These are phyloP conservation scores for Phataginus tricuspis DNA, from an alignment of 2,797 vertebrate genomes.

Conservation along the genomic window DNA sequence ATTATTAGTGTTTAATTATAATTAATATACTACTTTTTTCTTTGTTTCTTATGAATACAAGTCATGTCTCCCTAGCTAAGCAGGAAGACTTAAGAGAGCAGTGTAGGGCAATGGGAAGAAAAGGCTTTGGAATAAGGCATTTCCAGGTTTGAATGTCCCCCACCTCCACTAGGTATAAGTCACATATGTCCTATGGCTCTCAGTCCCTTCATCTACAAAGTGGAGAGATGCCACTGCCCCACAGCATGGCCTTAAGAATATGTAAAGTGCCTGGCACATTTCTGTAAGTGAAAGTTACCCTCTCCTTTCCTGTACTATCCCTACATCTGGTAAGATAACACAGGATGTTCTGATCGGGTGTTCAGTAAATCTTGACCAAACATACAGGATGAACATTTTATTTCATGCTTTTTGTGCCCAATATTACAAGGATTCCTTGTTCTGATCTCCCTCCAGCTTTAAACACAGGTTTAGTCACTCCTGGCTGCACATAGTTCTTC, in stretches of 20 bases:
- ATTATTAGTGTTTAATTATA: slow-evolving; percentile 10
- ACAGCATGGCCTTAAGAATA: slow-evolving; percentile 47
- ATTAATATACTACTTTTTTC: slow-evolving; percentile 36
- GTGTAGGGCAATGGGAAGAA: not conserved
- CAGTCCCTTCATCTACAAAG: slow-evolving; percentile 9
- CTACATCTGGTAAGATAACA: slow-evolving; percentile 34
- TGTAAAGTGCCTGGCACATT: slow-evolving; percentile 3
- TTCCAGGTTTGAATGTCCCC: not conserved
- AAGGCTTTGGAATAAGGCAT: not conserved
- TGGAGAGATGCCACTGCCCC: not conserved
- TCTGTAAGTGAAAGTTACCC: slow-evolving; percentile 38
- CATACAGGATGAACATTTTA: slow-evolving; percentile 45
- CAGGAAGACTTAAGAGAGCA: slow-evolving; percentile 41
- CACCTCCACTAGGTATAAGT: slow-evolving; percentile 10
- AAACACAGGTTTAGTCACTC: slow-evolving; percentile 47
- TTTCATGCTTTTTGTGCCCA: slow-evolving; percentile 31
- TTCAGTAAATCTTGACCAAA: slow-evolving; percentile 58
- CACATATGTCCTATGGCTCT: not conserved
- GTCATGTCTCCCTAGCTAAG: slow-evolving; percentile 38
- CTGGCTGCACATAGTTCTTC: not conserved
- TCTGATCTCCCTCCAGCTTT: slow-evolving; percentile 5
- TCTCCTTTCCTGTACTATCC: slow-evolving; percentile 23
- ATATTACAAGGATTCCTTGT: slow-evolving; percentile 7
- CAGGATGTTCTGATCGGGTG: slow-evolving; percentile 34
- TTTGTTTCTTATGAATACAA: slow-evolving; percentile 32